Base-by-base conservation (phyloP, 1,140 invertebrate genomes). In the Tigriopus japonicus region DNA sequence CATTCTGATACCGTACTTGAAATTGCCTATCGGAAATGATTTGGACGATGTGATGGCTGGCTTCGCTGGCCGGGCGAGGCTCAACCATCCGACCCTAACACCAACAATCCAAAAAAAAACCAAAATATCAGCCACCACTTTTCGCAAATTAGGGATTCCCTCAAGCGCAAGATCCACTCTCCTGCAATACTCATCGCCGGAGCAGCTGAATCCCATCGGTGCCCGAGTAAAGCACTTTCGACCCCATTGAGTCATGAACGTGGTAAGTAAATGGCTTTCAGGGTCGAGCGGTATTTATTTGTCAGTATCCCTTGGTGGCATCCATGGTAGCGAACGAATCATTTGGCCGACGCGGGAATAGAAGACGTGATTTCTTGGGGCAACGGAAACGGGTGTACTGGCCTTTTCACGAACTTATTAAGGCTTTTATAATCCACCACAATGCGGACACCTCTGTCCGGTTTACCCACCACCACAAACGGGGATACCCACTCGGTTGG, bases 391-490 rank as follows among this genome's bases (percentile, higher is more conserved):
- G 67, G 68, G 53, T 68, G 61, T 7, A 62, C 63, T n/a, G 66
- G 64, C 10, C 69, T 55, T 49, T 65, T 55, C 23, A 70, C 63
- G 52, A 62, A 66, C 23, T 64, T 59, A 60, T 71, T 71, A 12
- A 71, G 59, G n/a, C 56, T 15, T 40, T 63, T 66, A 28, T 69
- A 71, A 63, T 76, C 71, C 9, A 70, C 70, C 60, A 71, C 73
- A 1, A 75, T 52, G 12, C 73, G 63, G 14, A 71, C 63, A n/a
- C 63, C 64, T 9, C 66, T 67, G 55, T 69, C 65, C 15, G 64
- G 55, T 62, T 75, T 74, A 13, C 66, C 66, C 6, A 72, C 70
- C 5, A 54, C 21, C 3, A 3, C 5, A 2, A 54, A 15, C 6
- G 21, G 52, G n/a, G 1, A 15, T 7, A 21, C 17, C 17, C 17